Base-by-base conservation (phyloP, 2,113 vertebrate genomes). In the Variabilichromis moorii region DNA sequence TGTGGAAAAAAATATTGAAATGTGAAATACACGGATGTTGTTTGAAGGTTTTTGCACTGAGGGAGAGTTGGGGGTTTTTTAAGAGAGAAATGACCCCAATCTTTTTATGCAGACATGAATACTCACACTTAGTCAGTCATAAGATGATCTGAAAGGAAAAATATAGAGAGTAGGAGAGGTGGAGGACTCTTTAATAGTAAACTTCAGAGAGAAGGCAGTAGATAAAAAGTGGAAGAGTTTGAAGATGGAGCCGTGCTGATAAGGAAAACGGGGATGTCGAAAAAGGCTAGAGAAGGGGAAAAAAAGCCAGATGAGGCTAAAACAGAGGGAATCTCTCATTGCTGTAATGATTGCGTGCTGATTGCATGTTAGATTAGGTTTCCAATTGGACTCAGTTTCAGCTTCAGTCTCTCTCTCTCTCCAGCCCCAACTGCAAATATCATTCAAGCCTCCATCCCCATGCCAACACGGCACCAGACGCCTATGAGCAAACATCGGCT, bases 341-440 rank as follows among this genome's bases (percentile, higher is more conserved):
- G 88, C 80, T 88, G 55, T 86, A 90, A 89, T 90, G 84, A 93
- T 89, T 78, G 81, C 28, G 54, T 86, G 82, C 85, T 93, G 91
- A 93, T 87, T 86, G 53, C 57, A 33, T 88, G 88, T 90, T 89
- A 85, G 82, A 92, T 91, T 89, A 91, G 83, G 47, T 90, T 85
- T 84, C 86, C 82, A 88, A 84, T 90, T 87, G 80, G 89, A 86
- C 66, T 80, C 94, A 81, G 88, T 54, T 93, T 92, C 90, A 88
- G 71, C 80, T 57, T 80, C 82, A 28, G 40, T 51, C 73, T 51
- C 45, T 79, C 31, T 35, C 6, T 89, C 83, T 79, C 31, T 68
- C 31, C 83, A 45, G 26, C 13, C 68, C 35, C 59, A 63, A 80
- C 51, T 82, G 71, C 61, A 92, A 89, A 87, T 88, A 89, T 85